Base-by-base conservation (phyloP, 2,797 vertebrate species). In the Melopsittacus undulatus region DNA sequence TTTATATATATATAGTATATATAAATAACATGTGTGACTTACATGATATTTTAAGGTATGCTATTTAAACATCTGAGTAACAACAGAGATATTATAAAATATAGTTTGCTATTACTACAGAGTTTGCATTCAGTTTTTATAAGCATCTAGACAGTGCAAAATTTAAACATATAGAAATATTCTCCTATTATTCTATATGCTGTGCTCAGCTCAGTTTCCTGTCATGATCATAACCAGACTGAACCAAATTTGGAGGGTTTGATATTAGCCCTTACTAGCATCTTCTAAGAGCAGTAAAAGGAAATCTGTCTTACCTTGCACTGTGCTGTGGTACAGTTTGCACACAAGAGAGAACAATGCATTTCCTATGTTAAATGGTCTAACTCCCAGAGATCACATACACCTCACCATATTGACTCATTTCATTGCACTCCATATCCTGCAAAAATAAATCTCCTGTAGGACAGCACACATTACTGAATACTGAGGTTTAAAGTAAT, bases 351-450 rank as follows among this genome's bases (percentile, higher is more conserved):
- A 96, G 96, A 94, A 97, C 97, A 92, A 63, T 94, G 94, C 77
- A 82, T 95, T 97, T 97, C 94, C 96, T 97, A 93, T 79, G 75
- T 78, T 92, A 95, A 95, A 96, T 64, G 90, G 95, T 88, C 83
- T 95, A 93, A 96, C 89, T 97, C 96, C 94, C 94, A 94, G 93
- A 97, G 97, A 98, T 98, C 97, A 97, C 97, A 96, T 97, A 97
- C 96, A 96, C 97, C 97, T 98, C 94, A 64, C 95, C 96, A 96
- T 96, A 97, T 95, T 96, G 97, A 97, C 96, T 97, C 96, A 96
- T 96, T 98, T 97, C 97, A 97, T 91, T 97, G 97, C 97, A 96
- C 95, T 98, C 96, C 95, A 97, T 96, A 97, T 97, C 97, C 97
- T 97, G 93, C 90, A 95, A 97, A 96, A 97, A 97, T 97, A 97